Conservation (phyloP, 2,797 vertebrate genomes). For the Chrysocyon brachyurus region DNA sequence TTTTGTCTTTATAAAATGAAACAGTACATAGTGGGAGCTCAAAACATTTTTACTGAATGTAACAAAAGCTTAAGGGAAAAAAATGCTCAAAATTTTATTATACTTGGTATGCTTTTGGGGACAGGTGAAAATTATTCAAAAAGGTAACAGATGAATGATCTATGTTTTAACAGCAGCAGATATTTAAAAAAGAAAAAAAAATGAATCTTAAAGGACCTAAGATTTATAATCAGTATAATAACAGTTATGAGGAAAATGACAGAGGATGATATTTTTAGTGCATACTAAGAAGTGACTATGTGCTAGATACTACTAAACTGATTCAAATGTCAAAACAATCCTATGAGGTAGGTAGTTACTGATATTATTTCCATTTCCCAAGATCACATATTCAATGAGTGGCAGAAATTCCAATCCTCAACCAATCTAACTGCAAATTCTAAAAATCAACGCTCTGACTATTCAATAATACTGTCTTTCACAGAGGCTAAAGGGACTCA, state of each 20-base stretch:
- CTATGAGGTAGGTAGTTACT: background rate
- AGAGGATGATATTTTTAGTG: background rate
- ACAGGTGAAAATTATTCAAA: constrained; percentile 14
- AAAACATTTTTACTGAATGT: constrained; percentile 31
- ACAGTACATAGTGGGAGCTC: background rate
- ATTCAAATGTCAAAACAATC: background rate
- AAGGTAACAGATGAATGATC: background rate
- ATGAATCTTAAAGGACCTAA: background rate
- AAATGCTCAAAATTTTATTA: constrained; percentile 10
- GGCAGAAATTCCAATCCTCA: constrained; percentile 1
- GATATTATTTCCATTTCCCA: background rate
- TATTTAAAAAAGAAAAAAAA: background rate
- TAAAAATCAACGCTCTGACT: background rate
- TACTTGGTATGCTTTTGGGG: background rate
- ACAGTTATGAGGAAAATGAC: background rate
- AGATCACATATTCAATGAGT: background rate
- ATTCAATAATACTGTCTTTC: background rate
- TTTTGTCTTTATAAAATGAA: constrained; percentile 8
- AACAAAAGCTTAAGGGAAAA: background rate
- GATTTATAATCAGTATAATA: background rate
- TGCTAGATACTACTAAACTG: background rate
- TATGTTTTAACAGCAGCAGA: background rate
- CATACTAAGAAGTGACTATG: background rate
- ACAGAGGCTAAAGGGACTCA: background rate
- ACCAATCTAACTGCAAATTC: constrained; percentile 9